A percentile compares a stretch with the other conserved stretches of the same genome.
Evolutionary conservation across 2,888 invertebrate genomes (phyloP).

Genomic region (Pyralis farinalis): DNA sequence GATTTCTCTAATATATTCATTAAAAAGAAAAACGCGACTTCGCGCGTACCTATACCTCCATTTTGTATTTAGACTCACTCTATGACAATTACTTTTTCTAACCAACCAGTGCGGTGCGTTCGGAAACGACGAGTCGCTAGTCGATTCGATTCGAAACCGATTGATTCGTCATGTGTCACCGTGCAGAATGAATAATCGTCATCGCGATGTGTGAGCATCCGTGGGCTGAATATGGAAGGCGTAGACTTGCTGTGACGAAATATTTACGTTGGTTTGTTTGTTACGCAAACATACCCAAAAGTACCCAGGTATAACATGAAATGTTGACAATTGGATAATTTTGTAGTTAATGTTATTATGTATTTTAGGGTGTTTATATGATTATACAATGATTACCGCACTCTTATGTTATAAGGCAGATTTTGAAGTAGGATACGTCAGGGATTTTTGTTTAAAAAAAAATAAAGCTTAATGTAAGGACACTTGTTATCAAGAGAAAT

Average conservation of each 20-base stretch:
- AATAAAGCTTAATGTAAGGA: too few species aligned
- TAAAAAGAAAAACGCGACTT: neutral
- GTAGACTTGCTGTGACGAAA: slow-evolving; percentile 28
- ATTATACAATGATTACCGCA: too few species aligned
- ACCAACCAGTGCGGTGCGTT: slow-evolving; percentile 12
- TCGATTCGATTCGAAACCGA: slow-evolving; percentile 56
- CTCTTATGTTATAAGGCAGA: too few species aligned
- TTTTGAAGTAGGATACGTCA: too few species aligned
- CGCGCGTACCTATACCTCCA: slow-evolving; percentile 3
- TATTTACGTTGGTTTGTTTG: slow-evolving; percentile 2
- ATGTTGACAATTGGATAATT: too few species aligned
- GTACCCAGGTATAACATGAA: too few species aligned
- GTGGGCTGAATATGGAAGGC: slow-evolving; percentile 20
- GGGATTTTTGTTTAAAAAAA: too few species aligned
- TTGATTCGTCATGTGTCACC: slow-evolving; percentile 78
- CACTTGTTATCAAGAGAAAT: too few species aligned
- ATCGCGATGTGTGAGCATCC: slow-evolving; percentile 33
- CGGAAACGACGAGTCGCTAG: slow-evolving; percentile 18
- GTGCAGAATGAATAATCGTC: slow-evolving; percentile 74
- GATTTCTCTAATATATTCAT: too few species aligned
- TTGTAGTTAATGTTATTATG: too few species aligned
- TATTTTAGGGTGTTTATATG: neutral
- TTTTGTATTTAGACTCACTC: slow-evolving; percentile 1
- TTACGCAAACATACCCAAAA: neutral
- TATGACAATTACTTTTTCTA: slow-evolving; percentile 6